Base-by-base conservation (phyloP, 2,797 vertebrate genomes). In the Myotis myotis region DNA sequence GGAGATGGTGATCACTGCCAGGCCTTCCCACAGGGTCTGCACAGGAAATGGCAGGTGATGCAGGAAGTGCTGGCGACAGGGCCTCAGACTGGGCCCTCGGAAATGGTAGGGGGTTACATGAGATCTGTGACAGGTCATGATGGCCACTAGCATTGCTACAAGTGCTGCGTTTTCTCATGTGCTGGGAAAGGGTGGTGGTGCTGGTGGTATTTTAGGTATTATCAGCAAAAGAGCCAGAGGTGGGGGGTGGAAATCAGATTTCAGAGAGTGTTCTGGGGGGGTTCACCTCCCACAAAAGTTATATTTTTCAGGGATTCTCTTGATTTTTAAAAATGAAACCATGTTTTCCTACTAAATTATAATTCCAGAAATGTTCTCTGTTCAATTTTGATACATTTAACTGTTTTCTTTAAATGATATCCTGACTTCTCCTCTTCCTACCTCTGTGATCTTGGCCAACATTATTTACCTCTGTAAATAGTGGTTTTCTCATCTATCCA, bases 281-380 rank as follows among this genome's bases (percentile, higher is more conserved):
- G 20, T 13, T 64, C 68, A 22, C 10, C 10, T 72, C 68, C 60
- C 44, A 60, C 36, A 82, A 55, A 83, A 95, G 44, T 13, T 71
- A 20, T 41, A 25, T 85, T 49, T 19, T 47, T 93, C 47, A 51
- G 47, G 49, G 47, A 55, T 41, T 60, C 36, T 79, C 36, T 86
- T 85, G 23, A 82, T 86, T 84, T 76, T 88, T 91, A 49, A 81
- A 91, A 76, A 75, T 86, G 57, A 85, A 82, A 75, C 41, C 17
- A 25, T 28, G 22, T 51, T 60, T 91, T 79, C 19, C 16, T 85
- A 30, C 38, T 70, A 64, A 13, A 44, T 62, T 79, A 47, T 49
- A 78, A 85, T 80, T 64, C 20, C 30, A 85, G 41, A 64, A 74
- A 60, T 55, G 13, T 36, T 51, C 75, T 94, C 19, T 57, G 66